Percentiles rank a stretch among this genome's conserved stretches.
Evolutionary conservation across 30 jellyfish, hydroid and myxozoan species (phyloP).

Genomic region (Chrysaora quinquecirrha): DNA sequence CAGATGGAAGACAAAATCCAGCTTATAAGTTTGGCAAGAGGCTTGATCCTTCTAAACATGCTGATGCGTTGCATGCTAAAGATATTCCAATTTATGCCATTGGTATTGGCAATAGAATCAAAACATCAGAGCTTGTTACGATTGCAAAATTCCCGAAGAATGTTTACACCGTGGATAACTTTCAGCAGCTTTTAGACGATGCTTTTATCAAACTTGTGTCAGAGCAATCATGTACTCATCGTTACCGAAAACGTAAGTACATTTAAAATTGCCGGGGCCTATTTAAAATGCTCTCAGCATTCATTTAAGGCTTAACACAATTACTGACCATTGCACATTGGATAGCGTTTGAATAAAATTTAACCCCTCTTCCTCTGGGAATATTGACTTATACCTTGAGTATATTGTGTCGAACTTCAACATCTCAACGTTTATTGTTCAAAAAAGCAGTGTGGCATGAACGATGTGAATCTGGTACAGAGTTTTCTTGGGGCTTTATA

Average conservation of each 20-base stretch:
- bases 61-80: slow-evolving; percentile 22
- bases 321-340: too few species aligned
- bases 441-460: too few species aligned
- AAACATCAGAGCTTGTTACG: slow-evolving; percentile 14
- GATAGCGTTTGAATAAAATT: too few species aligned
- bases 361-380: too few species aligned
- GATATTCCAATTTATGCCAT: slow-evolving; percentile 40
- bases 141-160: slow-evolving; percentile 10
- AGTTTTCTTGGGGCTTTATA: too few species aligned
- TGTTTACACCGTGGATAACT: slow-evolving; percentile 16
- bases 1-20: slow-evolving; percentile 77
- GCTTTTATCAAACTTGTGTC: slow-evolving; percentile 14
- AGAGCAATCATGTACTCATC: slow-evolving; percentile 29
- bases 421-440: too few species aligned
- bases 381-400: too few species aligned
- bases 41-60: slow-evolving; percentile 6
- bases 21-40: neutral
- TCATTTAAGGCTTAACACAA: too few species aligned
- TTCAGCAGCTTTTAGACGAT: slow-evolving; percentile 16
- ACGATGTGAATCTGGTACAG: too few species aligned
- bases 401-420: too few species aligned
- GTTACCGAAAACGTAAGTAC: neutral
- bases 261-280: too few species aligned
- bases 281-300: too few species aligned
- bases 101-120: slow-evolving; percentile 31